Evolutionary conservation across 2,888 invertebrate species (phyloP).

Genomic region (Tyria jacobaeae): DNA sequence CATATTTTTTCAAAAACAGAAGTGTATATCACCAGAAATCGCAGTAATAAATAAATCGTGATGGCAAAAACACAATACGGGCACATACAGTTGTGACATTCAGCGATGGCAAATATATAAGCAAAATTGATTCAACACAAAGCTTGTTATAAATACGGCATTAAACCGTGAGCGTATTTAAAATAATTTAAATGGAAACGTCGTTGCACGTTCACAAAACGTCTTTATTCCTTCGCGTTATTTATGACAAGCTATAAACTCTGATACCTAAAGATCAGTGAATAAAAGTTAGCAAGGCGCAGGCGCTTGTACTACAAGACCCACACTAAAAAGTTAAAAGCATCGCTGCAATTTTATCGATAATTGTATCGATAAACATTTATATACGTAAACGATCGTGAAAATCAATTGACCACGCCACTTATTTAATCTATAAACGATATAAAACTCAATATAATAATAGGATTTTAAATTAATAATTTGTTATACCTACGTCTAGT

Average conservation of each 20-base stretch:
- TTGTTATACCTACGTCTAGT: constrained; percentile 29
- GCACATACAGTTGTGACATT: constrained; percentile 49
- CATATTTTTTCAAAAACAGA: constrained; percentile 11
- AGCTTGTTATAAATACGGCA: constrained; percentile 71
- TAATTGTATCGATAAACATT: constrained; percentile 52
- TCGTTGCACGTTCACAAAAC: constrained; percentile 74
- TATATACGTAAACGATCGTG: constrained; percentile 35
- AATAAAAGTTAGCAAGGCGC: constrained; percentile 76
- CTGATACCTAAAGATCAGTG: constrained; percentile 76
- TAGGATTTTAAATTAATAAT: constrained; percentile 39
- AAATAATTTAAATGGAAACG: constrained; percentile 82
- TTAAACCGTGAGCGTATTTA: constrained; percentile 71
- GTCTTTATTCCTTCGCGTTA: constrained; percentile 78
- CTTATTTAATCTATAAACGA: constrained; percentile 37
- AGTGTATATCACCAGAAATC: constrained; percentile 33
- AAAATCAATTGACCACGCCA: constrained; percentile 47
- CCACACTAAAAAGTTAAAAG: constrained; percentile 67
- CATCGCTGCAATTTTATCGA: constrained; percentile 46
- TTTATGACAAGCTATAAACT: constrained; percentile 80
- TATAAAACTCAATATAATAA: constrained; percentile 37
- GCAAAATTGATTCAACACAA: constrained; percentile 76
- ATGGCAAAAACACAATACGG: constrained; percentile 32
- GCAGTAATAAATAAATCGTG: constrained; percentile 31
- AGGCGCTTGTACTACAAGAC: constrained; percentile 62
- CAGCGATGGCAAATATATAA: constrained; percentile 57